Evolutionary conservation across 2,113 vertebrate genomes (phyloP).

Genomic region (Brachionichthys hirsutus): DNA sequence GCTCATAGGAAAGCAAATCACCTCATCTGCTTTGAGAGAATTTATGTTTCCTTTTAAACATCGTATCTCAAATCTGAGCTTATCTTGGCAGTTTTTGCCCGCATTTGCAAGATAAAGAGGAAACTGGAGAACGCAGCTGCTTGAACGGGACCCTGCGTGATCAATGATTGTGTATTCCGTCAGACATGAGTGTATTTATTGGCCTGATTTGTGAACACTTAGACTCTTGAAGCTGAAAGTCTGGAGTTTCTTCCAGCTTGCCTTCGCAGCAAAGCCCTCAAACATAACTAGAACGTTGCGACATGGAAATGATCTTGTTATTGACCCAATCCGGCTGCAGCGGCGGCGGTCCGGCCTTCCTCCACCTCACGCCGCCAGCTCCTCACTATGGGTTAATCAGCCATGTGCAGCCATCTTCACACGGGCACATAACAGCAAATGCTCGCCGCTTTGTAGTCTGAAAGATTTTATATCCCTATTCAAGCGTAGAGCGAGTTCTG

Average conservation of each 20-base stretch:
- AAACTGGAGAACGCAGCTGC: not conserved
- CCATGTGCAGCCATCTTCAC: slow-evolving; percentile 25
- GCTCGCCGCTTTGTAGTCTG: slow-evolving; percentile 32
- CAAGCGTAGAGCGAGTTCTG: slow-evolving; percentile 70
- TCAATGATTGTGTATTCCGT: not conserved
- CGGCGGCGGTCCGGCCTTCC: slow-evolving; percentile 27
- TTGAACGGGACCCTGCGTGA: not conserved
- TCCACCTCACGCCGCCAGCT: slow-evolving; percentile 18
- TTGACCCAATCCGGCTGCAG: slow-evolving; percentile 43
- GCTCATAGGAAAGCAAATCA: not conserved
- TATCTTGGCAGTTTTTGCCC: not conserved
- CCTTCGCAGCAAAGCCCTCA: slow-evolving; percentile 49
- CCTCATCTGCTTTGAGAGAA: not conserved
- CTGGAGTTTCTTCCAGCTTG: slow-evolving; percentile 50
- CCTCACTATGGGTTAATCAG: slow-evolving; percentile 43
- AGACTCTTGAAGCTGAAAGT: slow-evolving; percentile 11
- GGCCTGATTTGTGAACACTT: slow-evolving; percentile 7
- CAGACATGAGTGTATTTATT: slow-evolving; percentile 20
- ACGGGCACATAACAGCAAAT: slow-evolving; percentile 47
- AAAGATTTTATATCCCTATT: slow-evolving; percentile 61
- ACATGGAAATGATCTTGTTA: slow-evolving; percentile 43
- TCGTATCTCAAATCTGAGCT: not conserved
- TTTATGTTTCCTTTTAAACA: not conserved
- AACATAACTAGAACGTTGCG: slow-evolving; percentile 50
- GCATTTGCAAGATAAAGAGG: not conserved